phyloP scores from a whole-genome alignment of 1,140 invertebrate species.

The Tyrophagus putrescentiae region DNA sequence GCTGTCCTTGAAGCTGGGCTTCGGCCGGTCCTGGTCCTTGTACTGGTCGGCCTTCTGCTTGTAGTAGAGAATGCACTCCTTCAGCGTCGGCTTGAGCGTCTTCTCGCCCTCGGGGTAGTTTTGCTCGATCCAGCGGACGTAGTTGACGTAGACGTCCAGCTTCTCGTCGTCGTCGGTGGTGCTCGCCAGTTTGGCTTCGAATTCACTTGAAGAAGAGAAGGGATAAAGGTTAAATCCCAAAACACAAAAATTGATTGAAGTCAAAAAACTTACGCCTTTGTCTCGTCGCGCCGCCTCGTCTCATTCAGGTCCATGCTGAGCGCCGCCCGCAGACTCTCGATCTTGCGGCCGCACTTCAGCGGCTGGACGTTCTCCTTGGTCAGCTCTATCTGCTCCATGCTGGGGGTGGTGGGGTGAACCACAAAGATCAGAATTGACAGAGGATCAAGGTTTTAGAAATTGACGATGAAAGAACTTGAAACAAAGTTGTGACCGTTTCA shows the following conservation, averaged over 20 bases:
- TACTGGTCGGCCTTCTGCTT: neutral
- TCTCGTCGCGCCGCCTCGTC: neutral
- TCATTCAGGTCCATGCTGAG: slow-evolving; percentile 19
- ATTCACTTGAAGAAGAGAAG: no score
- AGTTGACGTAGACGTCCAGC: slow-evolving; percentile 7
- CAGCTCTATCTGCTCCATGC: no score
- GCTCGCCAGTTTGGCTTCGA: neutral
- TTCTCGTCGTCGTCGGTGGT: neutral
- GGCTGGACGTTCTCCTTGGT: slow-evolving; percentile 86
- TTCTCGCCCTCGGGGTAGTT: slow-evolving; percentile 16
- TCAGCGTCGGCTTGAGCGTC: neutral
- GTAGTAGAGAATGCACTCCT: slow-evolving; percentile 18
- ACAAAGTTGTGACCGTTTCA: no score
- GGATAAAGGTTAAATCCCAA: no score
- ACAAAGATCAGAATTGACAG: no score
- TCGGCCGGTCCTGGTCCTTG: no score
- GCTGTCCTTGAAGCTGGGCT: no score
- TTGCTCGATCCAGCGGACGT: slow-evolving; percentile 22
- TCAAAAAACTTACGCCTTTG: slow-evolving; percentile 3
- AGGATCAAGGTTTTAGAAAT: no score
- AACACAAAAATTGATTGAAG: no score
- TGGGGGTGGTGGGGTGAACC: no score
- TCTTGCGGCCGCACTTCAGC: slow-evolving; percentile 56
- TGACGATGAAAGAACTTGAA: no score
- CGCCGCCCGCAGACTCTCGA: slow-evolving; percentile 30